Conservation (phyloP, 2,888 invertebrate species). For the Hoplodrina ambigua region DNA sequence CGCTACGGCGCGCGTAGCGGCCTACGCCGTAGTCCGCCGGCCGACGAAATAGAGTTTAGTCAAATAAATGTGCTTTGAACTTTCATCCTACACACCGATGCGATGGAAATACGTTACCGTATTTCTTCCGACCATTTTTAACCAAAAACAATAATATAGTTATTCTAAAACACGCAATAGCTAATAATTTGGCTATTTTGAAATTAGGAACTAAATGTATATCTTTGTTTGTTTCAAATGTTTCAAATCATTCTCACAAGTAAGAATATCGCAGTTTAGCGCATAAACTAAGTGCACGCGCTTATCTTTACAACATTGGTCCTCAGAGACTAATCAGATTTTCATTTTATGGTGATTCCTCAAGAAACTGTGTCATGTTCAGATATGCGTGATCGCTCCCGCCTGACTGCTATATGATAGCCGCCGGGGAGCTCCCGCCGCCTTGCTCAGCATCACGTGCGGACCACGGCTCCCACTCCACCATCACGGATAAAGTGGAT, state of each 20-base stretch:
- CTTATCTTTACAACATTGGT: background rate
- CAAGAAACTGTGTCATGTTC: background rate
- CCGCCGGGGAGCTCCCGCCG: no score
- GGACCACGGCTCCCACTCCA: background rate
- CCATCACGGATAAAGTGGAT: no score
- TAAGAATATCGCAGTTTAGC: background rate
- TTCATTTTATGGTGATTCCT: background rate
- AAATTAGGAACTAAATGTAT: background rate
- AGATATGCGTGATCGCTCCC: background rate
- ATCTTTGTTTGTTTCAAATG: no score
- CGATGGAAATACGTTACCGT: slow-evolving; percentile 9
- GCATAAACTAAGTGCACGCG: background rate
- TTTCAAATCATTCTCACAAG: background rate
- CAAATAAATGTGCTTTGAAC: slow-evolving; percentile 35
- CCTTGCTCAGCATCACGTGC: no score
- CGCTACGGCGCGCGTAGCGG: slow-evolving; percentile 26
- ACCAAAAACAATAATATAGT: no score
- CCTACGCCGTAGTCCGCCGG: slow-evolving; percentile 14
- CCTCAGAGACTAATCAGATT: slow-evolving; percentile 1
- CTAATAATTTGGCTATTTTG: no score
- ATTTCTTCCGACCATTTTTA: background rate
- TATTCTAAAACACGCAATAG: no score
- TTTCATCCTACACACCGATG: slow-evolving; percentile 18
- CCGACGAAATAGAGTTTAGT: slow-evolving; percentile 32
- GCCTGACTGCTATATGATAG: background rate